phyloP scores from a whole-genome alignment of 2,888 invertebrate genomes.

The Leptinotarsa tumamoca region DNA sequence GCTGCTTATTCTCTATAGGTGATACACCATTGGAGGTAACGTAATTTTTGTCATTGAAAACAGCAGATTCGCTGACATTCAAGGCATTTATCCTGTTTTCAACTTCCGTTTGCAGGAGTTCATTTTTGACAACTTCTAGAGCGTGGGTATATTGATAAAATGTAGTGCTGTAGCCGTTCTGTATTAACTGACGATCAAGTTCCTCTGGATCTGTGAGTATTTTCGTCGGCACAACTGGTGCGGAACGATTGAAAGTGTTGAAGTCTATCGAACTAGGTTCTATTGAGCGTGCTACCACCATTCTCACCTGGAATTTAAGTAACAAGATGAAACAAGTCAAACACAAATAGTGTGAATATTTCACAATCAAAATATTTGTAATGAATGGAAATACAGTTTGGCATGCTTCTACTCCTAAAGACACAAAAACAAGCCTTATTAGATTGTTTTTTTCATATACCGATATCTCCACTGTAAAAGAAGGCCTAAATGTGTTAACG shows the following conservation, averaged over 20 bases:
- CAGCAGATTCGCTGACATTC: conserved; percentile 22
- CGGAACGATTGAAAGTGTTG: conserved; percentile 78
- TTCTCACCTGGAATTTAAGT: conserved; percentile 72
- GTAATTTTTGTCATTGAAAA: conserved; percentile 27
- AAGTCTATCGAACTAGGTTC: conserved; percentile 85
- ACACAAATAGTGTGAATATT: neutral
- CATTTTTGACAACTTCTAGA: conserved; percentile 41
- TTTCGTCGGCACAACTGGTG: conserved; percentile 93
- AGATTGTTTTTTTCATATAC: too few species aligned
- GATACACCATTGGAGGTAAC: conserved; percentile 47
- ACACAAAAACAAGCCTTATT: neutral
- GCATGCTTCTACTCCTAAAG: conserved; percentile 3
- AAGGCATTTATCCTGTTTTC: conserved; percentile 29
- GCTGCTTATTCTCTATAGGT: conserved; percentile 55
- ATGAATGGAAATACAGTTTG: neutral
- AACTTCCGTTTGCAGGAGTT: conserved; percentile 36
- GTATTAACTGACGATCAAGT: conserved; percentile 85
- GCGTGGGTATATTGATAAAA: conserved; percentile 51
- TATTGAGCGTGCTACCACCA: conserved; percentile 93
- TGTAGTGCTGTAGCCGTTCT: conserved; percentile 74
- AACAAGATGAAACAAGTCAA: neutral
- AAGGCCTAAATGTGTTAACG: too few species aligned
- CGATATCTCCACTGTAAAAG: too few species aligned
- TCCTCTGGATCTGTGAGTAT: conserved; percentile 92
- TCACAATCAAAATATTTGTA: conserved; percentile 5